phyloP scores from a whole-genome alignment of 2,797 vertebrate species.

The Meriones psammophilus region DNA sequence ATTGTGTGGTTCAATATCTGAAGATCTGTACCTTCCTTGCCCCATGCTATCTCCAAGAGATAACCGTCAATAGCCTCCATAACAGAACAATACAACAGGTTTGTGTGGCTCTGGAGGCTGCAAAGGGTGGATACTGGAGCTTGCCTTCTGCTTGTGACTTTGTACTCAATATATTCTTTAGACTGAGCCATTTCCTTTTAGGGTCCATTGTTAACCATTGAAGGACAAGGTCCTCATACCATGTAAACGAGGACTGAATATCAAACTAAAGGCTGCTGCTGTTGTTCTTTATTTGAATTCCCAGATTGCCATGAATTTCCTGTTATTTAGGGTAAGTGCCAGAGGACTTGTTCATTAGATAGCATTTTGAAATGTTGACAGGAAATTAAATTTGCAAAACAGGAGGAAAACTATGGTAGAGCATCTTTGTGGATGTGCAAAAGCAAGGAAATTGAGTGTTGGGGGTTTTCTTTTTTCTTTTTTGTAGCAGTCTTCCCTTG shows the following conservation, averaged over 20 bases:
- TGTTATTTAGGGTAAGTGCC: background rate
- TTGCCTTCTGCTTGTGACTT: background rate
- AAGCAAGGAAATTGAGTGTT: slow-evolving; percentile 76
- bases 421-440: slow-evolving; percentile 57
- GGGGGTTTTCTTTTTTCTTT: slow-evolving; percentile 32
- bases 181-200: background rate
- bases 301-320: background rate
- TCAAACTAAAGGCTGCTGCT: background rate
- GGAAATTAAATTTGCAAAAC: slow-evolving; percentile 82
- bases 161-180: background rate
- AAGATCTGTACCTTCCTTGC: background rate
- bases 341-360: slow-evolving; percentile 27
- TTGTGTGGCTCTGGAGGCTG: background rate
- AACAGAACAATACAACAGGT: background rate
- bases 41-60: too few species aligned
- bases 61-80: background rate
- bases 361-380: slow-evolving; percentile 70
- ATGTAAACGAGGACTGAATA: background rate
- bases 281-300: background rate
- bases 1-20: background rate
- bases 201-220: background rate
- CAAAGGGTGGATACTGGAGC: background rate
- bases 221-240: background rate
- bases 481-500: background rate
- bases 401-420: slow-evolving; percentile 37